These are phyloP conservation scores for Phaethon lepturus DNA, from an alignment of 2,113 vertebrate genomes.

Conservation along the genomic window DNA sequence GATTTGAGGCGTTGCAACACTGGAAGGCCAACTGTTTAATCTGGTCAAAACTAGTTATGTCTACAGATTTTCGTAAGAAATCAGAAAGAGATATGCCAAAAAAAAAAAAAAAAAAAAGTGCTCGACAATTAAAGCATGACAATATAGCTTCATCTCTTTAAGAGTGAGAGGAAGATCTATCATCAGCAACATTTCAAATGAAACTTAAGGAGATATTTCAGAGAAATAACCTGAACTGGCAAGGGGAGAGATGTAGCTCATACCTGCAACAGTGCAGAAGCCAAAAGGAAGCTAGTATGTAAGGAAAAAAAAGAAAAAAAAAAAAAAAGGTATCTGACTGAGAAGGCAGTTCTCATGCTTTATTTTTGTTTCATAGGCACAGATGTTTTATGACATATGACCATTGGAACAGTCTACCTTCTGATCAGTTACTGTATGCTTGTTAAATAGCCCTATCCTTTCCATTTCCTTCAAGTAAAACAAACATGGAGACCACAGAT, in stretches of 20 bases:
- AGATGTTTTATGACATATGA: background rate
- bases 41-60: background rate
- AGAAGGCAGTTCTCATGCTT: background rate
- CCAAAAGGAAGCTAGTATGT: background rate
- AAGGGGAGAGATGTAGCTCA: background rate
- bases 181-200: background rate
- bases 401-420: background rate
- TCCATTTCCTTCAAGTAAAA: background rate
- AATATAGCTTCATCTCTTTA: background rate
- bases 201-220: background rate
- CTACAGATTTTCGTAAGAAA: background rate
- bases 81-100: background rate
- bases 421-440: background rate
- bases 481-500: background rate
- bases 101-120: background rate
- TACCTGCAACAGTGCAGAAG: background rate
- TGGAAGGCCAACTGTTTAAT: background rate
- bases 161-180: background rate
- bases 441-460: background rate
- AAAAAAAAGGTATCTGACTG: background rate
- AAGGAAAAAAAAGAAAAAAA: background rate
- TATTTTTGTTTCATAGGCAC: background rate
- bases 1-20: background rate
- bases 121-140: background rate
- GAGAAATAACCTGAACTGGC: background rate